Evolutionary conservation across 2,113 vertebrate genomes (phyloP).

Genomic region (Ochotona princeps): DNA sequence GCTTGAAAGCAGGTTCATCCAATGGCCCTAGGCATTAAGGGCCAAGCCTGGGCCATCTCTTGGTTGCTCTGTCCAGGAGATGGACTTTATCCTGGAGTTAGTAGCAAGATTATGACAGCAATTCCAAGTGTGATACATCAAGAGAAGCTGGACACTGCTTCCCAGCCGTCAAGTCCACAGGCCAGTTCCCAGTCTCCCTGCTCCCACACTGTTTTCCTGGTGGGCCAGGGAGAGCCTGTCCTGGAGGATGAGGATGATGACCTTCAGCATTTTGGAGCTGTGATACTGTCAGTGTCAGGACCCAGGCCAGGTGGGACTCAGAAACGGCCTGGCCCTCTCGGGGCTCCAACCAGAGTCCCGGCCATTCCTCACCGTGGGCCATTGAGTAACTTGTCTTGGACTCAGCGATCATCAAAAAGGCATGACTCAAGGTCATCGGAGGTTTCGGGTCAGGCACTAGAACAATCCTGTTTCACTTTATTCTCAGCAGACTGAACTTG

Average conservation of each 20-base stretch:
- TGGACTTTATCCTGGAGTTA: background rate
- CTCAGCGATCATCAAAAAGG: background rate
- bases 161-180: background rate
- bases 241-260: background rate
- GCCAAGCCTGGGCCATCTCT: background rate
- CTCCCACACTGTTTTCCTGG: too few species aligned
- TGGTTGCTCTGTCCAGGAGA: background rate
- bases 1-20: background rate
- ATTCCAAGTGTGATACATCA: background rate
- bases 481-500: background rate
- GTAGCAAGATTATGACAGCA: background rate
- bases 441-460: slow-evolving; percentile 22
- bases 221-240: background rate
- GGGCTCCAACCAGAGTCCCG: background rate
- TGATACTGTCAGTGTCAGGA: accelerated
- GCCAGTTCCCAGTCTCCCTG: background rate
- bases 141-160: too few species aligned
- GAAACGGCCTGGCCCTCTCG: background rate
- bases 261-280: background rate
- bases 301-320: background rate
- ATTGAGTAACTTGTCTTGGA: slow-evolving; percentile 56
- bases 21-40: background rate
- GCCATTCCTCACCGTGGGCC: background rate
- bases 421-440: slow-evolving; percentile 16
- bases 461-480: background rate